Conservation (phyloP, 1,140 invertebrate species). For the Pachypeltis micranthus region DNA sequence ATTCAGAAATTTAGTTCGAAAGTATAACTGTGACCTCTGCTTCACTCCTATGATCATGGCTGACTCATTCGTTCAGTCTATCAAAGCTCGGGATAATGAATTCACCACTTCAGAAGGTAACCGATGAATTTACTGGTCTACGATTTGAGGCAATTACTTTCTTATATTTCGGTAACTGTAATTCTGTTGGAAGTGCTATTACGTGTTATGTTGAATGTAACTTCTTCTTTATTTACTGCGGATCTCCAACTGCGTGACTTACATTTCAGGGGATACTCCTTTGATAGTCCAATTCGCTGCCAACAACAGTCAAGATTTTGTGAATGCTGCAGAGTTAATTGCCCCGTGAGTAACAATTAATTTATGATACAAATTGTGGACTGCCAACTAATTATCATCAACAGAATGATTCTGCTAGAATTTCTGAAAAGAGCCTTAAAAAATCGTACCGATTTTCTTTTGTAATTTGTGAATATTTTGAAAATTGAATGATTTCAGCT, state of each 20-base stretch:
- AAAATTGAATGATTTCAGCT: no score
- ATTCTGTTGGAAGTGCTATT: background rate
- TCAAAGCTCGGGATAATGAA: conserved; percentile 76
- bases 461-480: no score
- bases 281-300: conserved; percentile 92
- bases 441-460: no score
- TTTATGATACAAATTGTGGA: background rate
- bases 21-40: conserved; percentile 77
- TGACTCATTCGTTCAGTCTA: conserved; percentile 79
- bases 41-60: conserved; percentile 96
- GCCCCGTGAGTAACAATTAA: conserved; percentile 48
- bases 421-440: no score
- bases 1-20: conserved; percentile 67
- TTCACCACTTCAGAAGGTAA: conserved; percentile 63
- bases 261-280: conserved; percentile 63
- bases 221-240: conserved; percentile 12
- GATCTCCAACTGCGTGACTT: no score
- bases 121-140: no score
- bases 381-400: no score
- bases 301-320: conserved; percentile 69
- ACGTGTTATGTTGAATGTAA: conserved; percentile 9
- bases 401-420: no score
- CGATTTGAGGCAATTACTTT: no score
- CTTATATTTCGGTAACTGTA: no score
- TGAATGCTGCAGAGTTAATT: conserved; percentile 69